These are phyloP conservation scores for Bucco capensis DNA, from an alignment of 2,113 vertebrate genomes.

Conservation along the genomic window DNA sequence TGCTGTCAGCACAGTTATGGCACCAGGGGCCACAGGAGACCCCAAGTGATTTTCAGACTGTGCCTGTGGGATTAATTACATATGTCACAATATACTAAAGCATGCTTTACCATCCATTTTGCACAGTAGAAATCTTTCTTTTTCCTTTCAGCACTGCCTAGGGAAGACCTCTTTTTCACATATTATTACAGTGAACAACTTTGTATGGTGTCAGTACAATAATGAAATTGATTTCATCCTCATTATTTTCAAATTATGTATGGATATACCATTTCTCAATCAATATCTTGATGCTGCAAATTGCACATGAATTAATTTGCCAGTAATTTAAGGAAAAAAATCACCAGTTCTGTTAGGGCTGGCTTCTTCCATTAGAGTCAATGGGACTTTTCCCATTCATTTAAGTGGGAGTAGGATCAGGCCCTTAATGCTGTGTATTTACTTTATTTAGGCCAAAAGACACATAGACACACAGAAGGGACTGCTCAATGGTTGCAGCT, in stretches of 20 bases:
- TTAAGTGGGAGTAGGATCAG: conserved; percentile 48
- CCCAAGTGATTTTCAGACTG: no score
- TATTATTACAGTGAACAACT: neutral
- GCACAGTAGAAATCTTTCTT: neutral
- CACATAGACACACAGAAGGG: conserved; percentile 46
- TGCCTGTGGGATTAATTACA: no score
- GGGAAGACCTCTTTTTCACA: neutral
- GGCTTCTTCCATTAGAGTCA: neutral
- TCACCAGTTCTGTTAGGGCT: neutral
- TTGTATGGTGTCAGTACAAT: neutral
- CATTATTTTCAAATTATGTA: neutral
- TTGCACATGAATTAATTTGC: neutral
- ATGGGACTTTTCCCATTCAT: conserved; percentile 20
- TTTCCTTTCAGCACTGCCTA: neutral
- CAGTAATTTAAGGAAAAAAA: neutral
- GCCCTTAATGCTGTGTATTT: conserved; percentile 33
- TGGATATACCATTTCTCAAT: neutral
- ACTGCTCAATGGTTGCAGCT: conserved; percentile 6
- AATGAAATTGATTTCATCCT: neutral
- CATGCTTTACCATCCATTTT: neutral
- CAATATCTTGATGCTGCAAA: neutral
- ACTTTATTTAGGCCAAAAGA: conserved; percentile 42
- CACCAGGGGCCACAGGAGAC: no score
- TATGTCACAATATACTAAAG: neutral
- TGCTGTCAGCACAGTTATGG: no score